Evolutionary conservation across 2,113 vertebrate genomes (phyloP), one percentile per base, ranked within the genome.

Genomic region (Bubo scandiacus): DNA sequence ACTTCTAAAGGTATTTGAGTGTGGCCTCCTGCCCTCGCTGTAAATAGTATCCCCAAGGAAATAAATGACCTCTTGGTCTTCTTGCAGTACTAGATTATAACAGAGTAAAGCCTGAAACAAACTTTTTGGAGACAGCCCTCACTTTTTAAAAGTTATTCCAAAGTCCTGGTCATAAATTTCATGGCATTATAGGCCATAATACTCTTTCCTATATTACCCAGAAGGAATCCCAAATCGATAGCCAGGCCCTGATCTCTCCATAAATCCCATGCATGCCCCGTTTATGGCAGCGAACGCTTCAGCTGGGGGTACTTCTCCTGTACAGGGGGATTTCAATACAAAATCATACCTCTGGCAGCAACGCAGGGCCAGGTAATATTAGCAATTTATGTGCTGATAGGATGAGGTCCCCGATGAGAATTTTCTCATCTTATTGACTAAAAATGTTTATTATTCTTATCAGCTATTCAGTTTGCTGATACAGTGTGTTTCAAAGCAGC

Each of bases 271-370:
- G 43, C 4, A 6, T 66, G 40, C 10, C n/a, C 36, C 32, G 13
- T 62, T 91, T 54, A 62, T 43, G 34, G 77, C 42, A 65, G 15
- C 5, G n/a, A 63, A 75, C 1, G 3, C 14, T 71, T 92, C 1
- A 3, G 6, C 49, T 63, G 32, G 4, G 21, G 21, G 19, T 51
- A 11, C 21, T 38, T 38, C 45, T n/a, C n/a, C n/a, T 0, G 0
- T 34, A 20, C 36, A 4, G 9, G 25, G 65, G 10, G 27, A 68
- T 85, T 79, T 91, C 43, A 22, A 14, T 9, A 45, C 13, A 38
- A 62, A 74, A 51, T 63, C 49, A 5, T 12, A 11, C 9, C 20
- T 89, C 40, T 43, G 54, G 34, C 73, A 66, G 65, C 38, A 71
- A 6, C 2, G 2, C 40, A 20, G n/a, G 25, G 9, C 54, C 45